Percentiles rank a stretch among this genome's conserved stretches.
Conservation (phyloP, 1,140 invertebrate species). For the Lasioglossum baleicum region DNA sequence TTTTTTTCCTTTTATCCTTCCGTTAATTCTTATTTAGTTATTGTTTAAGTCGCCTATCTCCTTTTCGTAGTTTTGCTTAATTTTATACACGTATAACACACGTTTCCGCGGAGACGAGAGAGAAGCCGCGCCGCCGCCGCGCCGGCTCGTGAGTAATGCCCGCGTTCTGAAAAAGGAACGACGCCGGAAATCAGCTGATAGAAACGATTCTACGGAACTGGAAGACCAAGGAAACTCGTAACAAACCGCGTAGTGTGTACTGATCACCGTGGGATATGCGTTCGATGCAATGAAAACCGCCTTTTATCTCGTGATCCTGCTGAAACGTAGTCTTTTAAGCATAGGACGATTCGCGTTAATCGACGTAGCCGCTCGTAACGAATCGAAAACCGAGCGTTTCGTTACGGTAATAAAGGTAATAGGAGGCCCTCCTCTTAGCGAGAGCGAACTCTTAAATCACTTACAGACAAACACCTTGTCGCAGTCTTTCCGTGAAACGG, state of each 20-base stretch:
- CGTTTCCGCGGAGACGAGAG: constrained; percentile 14
- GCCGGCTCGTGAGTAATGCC: not conserved
- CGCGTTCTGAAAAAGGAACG: not conserved
- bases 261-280: constrained; percentile 57
- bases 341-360: constrained; percentile 33
- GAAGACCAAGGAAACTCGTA: constrained; percentile 56
- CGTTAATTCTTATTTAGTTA: constrained; percentile 1
- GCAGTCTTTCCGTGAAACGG: constrained; percentile 11
- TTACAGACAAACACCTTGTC: not conserved
- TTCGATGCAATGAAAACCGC: constrained; percentile 14
- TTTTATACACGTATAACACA: constrained; percentile 37
- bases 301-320: constrained; percentile 2
- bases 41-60: not conserved
- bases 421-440: constrained; percentile 7
- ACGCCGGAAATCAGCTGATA: constrained; percentile 22
- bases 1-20: not conserved
- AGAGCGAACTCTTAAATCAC: not conserved
- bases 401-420: constrained; percentile 16
- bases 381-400: constrained; percentile 1
- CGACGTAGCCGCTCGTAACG: not conserved
- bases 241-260: constrained; percentile 37
- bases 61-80: not conserved
- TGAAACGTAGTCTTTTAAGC: constrained; percentile 4
- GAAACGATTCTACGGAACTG: constrained; percentile 43
- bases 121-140: not conserved